Conservation (phyloP, 2,113 vertebrate genomes). For the Pelmatolapia mariae region DNA sequence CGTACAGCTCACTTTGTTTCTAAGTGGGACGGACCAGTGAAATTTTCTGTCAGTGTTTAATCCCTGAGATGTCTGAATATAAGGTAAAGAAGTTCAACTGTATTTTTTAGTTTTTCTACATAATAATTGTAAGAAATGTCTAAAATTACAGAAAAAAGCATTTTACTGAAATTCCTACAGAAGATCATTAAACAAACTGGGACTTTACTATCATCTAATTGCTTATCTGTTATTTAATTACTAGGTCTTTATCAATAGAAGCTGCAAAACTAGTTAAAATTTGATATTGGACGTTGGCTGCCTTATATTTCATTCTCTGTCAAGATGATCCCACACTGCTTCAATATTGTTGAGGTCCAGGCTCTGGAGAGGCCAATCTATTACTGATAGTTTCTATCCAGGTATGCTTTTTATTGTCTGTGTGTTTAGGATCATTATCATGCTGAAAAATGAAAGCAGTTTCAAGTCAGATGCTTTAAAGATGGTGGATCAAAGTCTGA, state of each 20-base stretch:
- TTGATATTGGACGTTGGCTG: not conserved
- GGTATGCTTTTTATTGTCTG: not conserved
- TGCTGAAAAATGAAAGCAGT: not conserved
- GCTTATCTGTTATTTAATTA: not conserved
- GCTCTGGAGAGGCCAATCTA: not conserved
- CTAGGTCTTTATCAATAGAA: not conserved
- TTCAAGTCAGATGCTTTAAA: not conserved
- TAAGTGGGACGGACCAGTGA: not conserved
- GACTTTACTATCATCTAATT: not conserved
- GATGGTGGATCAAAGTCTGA: not conserved
- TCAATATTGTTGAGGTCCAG: not conserved
- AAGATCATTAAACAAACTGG: not conserved
- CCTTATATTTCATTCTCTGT: not conserved
- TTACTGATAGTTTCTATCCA: not conserved
- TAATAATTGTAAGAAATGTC: not conserved
- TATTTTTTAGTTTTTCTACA: not conserved
- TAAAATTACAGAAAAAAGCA: not conserved
- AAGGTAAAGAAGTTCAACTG: not conserved
- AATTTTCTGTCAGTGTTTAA: not conserved
- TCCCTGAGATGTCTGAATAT: not conserved
- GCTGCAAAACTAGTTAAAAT: not conserved
- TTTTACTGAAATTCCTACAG: not conserved
- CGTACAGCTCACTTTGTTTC: not conserved
- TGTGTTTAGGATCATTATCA: not conserved
- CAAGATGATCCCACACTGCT: not conserved